Percentiles rank a stretch among this genome's conserved stretches.
Conservation (phyloP, 2,113 vertebrate genomes). For the Eptesicus fuscus region DNA sequence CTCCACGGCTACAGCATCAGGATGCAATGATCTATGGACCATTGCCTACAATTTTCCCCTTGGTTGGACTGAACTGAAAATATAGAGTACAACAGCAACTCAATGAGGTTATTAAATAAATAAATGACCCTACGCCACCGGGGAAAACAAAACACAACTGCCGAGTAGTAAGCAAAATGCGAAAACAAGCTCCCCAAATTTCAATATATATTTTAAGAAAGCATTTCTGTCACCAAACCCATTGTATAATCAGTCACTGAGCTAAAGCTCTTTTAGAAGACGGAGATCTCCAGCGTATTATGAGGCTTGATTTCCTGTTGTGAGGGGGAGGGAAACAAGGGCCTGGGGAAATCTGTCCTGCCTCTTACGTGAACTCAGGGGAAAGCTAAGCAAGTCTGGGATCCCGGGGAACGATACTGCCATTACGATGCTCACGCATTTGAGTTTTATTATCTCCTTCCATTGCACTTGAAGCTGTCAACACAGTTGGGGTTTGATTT, state of each 20-base stretch:
- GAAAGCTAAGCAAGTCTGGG: not conserved
- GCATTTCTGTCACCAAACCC: not conserved
- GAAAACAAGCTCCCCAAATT: not conserved
- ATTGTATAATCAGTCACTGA: not conserved
- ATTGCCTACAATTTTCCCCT: constrained; percentile 51
- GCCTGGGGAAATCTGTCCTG: not conserved
- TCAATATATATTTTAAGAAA: not conserved
- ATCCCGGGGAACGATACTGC: not conserved
- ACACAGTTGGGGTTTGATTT: too few species aligned
- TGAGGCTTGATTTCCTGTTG: not conserved
- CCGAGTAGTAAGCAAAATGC: not conserved
- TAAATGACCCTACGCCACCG: not conserved
- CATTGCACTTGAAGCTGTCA: not conserved
- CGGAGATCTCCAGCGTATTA: not conserved
- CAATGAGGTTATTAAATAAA: constrained; percentile 41
- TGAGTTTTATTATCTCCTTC: not conserved
- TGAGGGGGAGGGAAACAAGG: not conserved
- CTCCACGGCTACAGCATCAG: not conserved
- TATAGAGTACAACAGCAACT: constrained; percentile 8
- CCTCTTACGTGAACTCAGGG: not conserved
- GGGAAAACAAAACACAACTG: constrained; percentile 1
- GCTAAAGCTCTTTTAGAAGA: not conserved
- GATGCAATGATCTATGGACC: constrained; percentile 32
- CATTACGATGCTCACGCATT: not conserved
- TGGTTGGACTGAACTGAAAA: constrained; percentile 34